Percentiles rank a stretch among this genome's conserved stretches.
These are phyloP conservation scores for Ochropacha duplaris DNA, from an alignment of 2,888 invertebrate species.

Conservation along the genomic window DNA sequence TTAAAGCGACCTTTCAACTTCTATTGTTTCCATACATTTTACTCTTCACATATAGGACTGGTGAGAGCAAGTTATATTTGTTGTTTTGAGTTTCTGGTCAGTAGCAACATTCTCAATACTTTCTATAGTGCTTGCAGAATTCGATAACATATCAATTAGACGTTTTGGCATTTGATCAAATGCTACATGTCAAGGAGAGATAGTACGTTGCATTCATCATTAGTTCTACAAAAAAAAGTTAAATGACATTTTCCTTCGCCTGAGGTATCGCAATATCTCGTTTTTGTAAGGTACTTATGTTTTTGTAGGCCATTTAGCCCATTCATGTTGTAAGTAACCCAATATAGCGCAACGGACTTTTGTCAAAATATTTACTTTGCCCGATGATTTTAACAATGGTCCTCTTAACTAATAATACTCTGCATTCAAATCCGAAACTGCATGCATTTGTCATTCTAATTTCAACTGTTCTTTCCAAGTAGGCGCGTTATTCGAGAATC, in stretches of 20 bases:
- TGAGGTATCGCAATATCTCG: slow-evolving; percentile 18
- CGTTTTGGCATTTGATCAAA: slow-evolving; percentile 57
- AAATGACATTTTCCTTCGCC: slow-evolving; percentile 9
- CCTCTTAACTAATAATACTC: slow-evolving; percentile 74
- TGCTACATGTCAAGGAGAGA: slow-evolving; percentile 26
- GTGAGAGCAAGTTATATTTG: slow-evolving; percentile 6
- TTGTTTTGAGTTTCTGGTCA: slow-evolving; percentile 32
- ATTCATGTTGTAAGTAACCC: slow-evolving; percentile 63
- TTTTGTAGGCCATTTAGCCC: slow-evolving; percentile 39
- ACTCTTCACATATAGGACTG: background rate
- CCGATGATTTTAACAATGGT: slow-evolving; percentile 58
- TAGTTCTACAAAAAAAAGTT: slow-evolving; percentile 9
- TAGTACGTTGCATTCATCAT: slow-evolving; percentile 12
- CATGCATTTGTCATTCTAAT: slow-evolving; percentile 75
- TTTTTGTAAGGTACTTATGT: slow-evolving; percentile 26
- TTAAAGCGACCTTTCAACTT: slow-evolving; percentile 10
- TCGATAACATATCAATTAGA: slow-evolving; percentile 19
- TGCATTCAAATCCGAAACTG: slow-evolving; percentile 55
- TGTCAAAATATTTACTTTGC: slow-evolving; percentile 80
- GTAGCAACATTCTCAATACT: slow-evolving; percentile 19
- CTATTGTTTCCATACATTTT: background rate
- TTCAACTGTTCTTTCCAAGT: slow-evolving; percentile 52
- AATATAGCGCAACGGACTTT: slow-evolving; percentile 74
- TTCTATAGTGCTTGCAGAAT: slow-evolving; percentile 34
- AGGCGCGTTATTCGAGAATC: slow-evolving; percentile 54